Percentiles rank a stretch among this genome's conserved stretches.
Evolutionary conservation across 2,888 invertebrate genomes (phyloP).

Genomic region (Lepidochrysops patricia): DNA sequence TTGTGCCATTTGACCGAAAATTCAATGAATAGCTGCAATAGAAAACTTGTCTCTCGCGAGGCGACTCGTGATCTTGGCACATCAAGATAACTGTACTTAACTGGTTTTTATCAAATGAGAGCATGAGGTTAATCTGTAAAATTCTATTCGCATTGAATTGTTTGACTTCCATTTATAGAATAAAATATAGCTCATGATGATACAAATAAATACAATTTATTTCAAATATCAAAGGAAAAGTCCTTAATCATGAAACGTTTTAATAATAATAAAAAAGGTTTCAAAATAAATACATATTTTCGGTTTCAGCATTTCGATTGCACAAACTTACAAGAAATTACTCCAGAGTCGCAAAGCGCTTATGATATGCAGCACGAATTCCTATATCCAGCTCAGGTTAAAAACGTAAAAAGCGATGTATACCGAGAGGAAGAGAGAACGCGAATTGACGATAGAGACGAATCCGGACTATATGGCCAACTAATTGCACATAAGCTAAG

Average conservation of each 20-base stretch:
- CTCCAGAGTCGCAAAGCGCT: neutral
- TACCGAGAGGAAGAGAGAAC: neutral
- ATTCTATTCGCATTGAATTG: neutral
- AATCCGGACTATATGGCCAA: neutral
- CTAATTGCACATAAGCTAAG: neutral
- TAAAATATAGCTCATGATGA: neutral
- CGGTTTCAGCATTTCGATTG: conserved; percentile 2
- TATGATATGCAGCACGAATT: neutral
- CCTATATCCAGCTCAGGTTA: neutral
- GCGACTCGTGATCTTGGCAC: neutral
- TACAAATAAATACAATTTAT: too few species aligned
- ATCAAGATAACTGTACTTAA: neutral
- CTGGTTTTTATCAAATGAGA: neutral
- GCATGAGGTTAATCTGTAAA: neutral
- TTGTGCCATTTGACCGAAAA: too few species aligned
- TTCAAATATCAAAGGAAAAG: too few species aligned
- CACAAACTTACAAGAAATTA: neutral
- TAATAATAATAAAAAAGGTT: too few species aligned
- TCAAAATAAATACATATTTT: neutral
- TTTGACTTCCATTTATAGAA: neutral
- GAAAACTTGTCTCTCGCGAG: neutral
- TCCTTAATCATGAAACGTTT: too few species aligned
- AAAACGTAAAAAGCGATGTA: neutral
- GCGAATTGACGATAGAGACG: neutral
- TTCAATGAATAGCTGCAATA: too few species aligned